Evolutionary conservation across 2,797 vertebrate genomes (phyloP), one percentile per base, ranked within the genome.

Genomic region (Tympanoctomys barrerae): DNA sequence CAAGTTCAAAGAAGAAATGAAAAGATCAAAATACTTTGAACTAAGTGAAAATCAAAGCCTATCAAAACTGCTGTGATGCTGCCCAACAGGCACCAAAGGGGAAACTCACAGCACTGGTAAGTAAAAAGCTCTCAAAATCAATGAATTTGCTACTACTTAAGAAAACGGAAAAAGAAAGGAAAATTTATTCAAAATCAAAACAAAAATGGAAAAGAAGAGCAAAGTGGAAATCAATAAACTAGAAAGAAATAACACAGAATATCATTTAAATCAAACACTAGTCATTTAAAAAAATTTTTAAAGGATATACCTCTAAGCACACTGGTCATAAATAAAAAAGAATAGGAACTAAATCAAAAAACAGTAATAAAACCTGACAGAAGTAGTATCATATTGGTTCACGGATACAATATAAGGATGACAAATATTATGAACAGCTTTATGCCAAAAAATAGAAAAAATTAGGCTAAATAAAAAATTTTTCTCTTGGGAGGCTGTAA

Each of bases 191-290:
- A 52, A 57, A 82, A 90, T 82, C 18, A 42, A 80, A 86, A 28
- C 33, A 81, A 91, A 81, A 64, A 82, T 66, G 46, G 46, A 93
- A 96, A 89, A 80, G 95, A 78, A 82, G 28, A 33, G 14, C 36
- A 46, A 36, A 59, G 21, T 70, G 19, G 46, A 52, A 91, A 91
- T 89, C n/a, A 81, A 81, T 85, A 54, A 88, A 89, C 31, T 39
- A 79, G 24, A 90, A 77, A 90, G 26, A 90, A 92, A 83, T 77
- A 52, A 78, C 21, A 84, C 2, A 78, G 24, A 81, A 86, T 89
- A 83, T 70, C 21, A 91, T 88, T 70, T 85, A 81, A 73, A 64
- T 1, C 2, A 62, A 89, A 90, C 33, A 21, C 16, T 88, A 59
- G 14, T 75, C 75, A 49, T 78, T 31, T 49, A 68, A 62, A 46